Conservation (phyloP, 1,140 invertebrate genomes). For the Dinothrombium tinctorium region DNA sequence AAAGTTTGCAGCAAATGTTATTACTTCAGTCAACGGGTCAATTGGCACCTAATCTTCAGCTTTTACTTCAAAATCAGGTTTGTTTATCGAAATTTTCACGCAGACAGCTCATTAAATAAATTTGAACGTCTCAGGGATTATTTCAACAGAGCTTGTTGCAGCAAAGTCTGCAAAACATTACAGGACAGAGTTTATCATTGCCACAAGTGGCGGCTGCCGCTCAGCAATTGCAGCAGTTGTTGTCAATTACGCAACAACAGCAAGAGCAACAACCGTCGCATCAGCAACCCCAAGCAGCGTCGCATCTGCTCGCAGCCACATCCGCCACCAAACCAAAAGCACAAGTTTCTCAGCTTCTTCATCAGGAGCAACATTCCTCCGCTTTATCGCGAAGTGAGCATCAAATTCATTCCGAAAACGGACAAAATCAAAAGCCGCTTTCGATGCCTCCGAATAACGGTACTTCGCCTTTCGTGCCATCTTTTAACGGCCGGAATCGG, state of each 20-base stretch:
- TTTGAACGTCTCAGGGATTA: not conserved
- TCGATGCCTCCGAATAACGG: not conserved
- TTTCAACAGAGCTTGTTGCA: conserved; percentile 18
- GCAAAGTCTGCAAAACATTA: conserved; percentile 18
- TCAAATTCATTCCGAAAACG: too few species aligned
- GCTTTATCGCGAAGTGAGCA: too few species aligned
- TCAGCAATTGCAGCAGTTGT: conserved; percentile 50
- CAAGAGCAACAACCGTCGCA: conserved; percentile 2
- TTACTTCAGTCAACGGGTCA: conserved; percentile 26
- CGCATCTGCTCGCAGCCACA: too few species aligned
- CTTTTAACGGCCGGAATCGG: not conserved
- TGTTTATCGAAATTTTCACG: conserved; percentile 6
- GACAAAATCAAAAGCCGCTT: too few species aligned
- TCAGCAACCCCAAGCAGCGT: conserved; percentile 2
- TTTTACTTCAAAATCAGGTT: conserved; percentile 42
- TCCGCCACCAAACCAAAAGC: too few species aligned
- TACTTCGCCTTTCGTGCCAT: too few species aligned
- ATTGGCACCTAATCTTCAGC: conserved; percentile 29
- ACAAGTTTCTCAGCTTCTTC: not conserved
- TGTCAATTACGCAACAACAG: conserved; percentile 39
- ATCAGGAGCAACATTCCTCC: too few species aligned
- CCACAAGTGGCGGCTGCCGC: conserved; percentile 33
- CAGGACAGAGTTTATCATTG: conserved; percentile 27
- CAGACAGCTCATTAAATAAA: not conserved
- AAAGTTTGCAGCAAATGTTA: conserved; percentile 44